A percentile compares a stretch with the other conserved stretches of the same genome.
These are phyloP conservation scores for Castor canadensis DNA, from an alignment of 2,113 vertebrate species.

Conservation along the genomic window DNA sequence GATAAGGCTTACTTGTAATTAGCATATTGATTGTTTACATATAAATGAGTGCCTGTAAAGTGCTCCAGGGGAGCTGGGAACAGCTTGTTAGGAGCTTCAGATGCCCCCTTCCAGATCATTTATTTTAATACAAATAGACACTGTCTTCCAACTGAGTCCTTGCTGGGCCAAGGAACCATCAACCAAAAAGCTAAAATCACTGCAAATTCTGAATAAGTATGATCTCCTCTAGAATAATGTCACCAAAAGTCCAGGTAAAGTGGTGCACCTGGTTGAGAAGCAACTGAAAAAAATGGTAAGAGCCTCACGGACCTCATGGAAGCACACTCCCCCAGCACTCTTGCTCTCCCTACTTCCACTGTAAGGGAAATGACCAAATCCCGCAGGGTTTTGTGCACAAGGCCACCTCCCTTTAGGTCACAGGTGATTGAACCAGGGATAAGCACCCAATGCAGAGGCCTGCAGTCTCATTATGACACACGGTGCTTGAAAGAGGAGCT, in stretches of 20 bases:
- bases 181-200: background rate
- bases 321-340: background rate
- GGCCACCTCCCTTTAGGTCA: background rate
- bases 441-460: background rate
- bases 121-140: conserved; percentile 13
- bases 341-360: background rate
- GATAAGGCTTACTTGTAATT: conserved; percentile 56
- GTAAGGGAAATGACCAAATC: background rate
- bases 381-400: background rate
- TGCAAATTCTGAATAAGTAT: background rate
- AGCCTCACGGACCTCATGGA: background rate
- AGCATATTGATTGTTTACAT: conserved; percentile 65
- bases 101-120: conserved; percentile 4
- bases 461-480: background rate
- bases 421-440: background rate
- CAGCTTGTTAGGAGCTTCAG: conserved; percentile 42
- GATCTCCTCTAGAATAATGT: conserved; percentile 11
- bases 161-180: background rate
- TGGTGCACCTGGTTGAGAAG: background rate
- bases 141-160: background rate
- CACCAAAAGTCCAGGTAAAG: background rate
- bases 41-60: conserved; percentile 38
- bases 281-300: background rate
- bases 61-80: background rate
- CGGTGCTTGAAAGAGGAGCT: background rate